These are phyloP conservation scores for Eurytoma californica DNA, from an alignment of 2,888 invertebrate species.

Conservation along the genomic window DNA sequence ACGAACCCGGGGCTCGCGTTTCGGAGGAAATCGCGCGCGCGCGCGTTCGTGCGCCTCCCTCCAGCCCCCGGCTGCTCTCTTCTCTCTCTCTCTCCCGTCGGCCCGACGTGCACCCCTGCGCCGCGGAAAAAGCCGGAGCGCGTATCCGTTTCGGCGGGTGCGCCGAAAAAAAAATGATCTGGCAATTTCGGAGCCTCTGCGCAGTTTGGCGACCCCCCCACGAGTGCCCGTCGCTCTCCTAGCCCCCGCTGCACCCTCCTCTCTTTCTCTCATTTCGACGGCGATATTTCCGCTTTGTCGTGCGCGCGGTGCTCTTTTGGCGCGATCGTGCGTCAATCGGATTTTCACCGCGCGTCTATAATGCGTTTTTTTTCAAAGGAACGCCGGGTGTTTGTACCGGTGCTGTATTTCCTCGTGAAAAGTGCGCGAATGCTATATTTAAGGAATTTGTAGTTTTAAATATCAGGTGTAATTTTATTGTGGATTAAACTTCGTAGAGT, in stretches of 20 bases:
- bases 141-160: conserved; percentile 23
- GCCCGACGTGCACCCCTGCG: too few relatives aligned
- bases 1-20: conserved; percentile 20
- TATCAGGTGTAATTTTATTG: neutral
- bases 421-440: too few relatives aligned
- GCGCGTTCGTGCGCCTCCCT: neutral
- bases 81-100: too few relatives aligned
- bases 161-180: conserved; percentile 1
- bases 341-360: neutral
- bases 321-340: conserved; percentile 16
- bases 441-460: neutral
- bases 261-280: neutral
- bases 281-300: neutral
- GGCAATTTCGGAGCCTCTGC: conserved; percentile 16
- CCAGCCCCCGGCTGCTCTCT: too few relatives aligned
- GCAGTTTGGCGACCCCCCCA: too few relatives aligned
- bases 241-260: neutral
- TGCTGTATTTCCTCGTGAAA: neutral
- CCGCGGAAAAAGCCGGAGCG: conserved; percentile 2
- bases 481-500: too few relatives aligned
- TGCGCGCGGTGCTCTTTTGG: neutral
- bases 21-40: conserved; percentile 32
- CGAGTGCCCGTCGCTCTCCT: too few relatives aligned
- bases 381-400: neutral
- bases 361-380: conserved; percentile 13